Evolutionary conservation across 2,113 vertebrate species (phyloP).

Genomic region (Lynx canadensis): DNA sequence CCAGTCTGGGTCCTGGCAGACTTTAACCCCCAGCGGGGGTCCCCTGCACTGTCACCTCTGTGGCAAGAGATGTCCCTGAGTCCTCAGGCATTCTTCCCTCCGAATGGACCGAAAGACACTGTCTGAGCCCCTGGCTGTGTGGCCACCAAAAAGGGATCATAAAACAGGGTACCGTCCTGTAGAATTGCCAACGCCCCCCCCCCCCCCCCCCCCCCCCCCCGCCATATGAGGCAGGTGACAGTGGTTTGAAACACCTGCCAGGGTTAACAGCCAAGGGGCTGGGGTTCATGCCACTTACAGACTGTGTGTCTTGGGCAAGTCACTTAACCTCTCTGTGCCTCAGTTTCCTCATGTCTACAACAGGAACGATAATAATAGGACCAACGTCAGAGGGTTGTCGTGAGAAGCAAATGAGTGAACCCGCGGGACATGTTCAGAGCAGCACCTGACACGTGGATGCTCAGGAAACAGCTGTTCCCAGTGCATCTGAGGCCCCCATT

Average conservation of each 20-base stretch:
- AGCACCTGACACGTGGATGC: too few relatives aligned
- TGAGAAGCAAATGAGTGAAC: not conserved
- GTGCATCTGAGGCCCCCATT: accelerated
- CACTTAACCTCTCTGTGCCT: not conserved
- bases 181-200: not conserved
- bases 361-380: not conserved
- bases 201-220: accelerated
- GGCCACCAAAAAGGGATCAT: not conserved
- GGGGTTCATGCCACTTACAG: not conserved
- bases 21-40: not conserved
- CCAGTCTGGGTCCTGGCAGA: not conserved
- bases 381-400: not conserved
- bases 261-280: not conserved
- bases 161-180: not conserved
- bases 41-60: not conserved
- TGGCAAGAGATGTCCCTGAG: not conserved
- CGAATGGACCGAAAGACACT: not conserved
- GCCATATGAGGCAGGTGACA: not conserved
- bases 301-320: not conserved
- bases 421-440: not conserved
- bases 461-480: accelerated
- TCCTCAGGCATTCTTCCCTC: not conserved
- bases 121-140: not conserved
- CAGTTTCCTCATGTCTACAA: not conserved
- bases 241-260: not conserved